Conservation (phyloP, 2,113 vertebrate genomes). For the Hipposideros armiger region DNA sequence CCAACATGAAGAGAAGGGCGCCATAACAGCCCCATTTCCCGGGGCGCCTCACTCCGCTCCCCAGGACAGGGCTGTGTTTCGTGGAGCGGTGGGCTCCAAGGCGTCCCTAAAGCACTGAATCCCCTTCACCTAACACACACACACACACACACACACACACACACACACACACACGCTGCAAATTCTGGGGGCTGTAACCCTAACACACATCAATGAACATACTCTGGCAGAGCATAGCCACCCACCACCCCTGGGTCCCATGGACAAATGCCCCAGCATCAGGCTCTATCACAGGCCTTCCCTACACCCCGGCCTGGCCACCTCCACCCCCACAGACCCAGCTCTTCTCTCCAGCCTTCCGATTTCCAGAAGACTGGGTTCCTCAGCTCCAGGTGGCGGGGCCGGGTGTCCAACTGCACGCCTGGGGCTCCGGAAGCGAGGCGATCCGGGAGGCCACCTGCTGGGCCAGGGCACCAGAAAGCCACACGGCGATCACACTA, state of each 20-base stretch:
- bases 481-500: constrained; percentile 78
- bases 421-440: constrained; percentile 63
- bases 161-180: too few relatives aligned
- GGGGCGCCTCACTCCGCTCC: background rate
- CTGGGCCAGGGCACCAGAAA: constrained; percentile 81
- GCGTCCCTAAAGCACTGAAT: background rate
- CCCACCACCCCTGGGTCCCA: background rate
- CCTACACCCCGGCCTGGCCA: background rate
- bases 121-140: too few relatives aligned
- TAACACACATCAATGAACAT: background rate
- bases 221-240: background rate
- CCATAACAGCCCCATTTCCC: background rate
- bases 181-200: background rate
- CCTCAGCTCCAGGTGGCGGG: constrained; percentile 67
- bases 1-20: fast-evolving
- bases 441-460: constrained; percentile 76
- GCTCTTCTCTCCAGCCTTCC: constrained; percentile 80
- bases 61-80: background rate
- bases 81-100: background rate
- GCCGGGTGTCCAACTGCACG: constrained; percentile 59
- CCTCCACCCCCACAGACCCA: constrained; percentile 70
- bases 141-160: background rate
- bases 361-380: constrained; percentile 71
- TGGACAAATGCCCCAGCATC: background rate
- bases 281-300: background rate